Evolutionary conservation across 2,888 invertebrate genomes (phyloP), one percentile per base, ranked within the genome.

Genomic region (Acanthopleura granulata): DNA sequence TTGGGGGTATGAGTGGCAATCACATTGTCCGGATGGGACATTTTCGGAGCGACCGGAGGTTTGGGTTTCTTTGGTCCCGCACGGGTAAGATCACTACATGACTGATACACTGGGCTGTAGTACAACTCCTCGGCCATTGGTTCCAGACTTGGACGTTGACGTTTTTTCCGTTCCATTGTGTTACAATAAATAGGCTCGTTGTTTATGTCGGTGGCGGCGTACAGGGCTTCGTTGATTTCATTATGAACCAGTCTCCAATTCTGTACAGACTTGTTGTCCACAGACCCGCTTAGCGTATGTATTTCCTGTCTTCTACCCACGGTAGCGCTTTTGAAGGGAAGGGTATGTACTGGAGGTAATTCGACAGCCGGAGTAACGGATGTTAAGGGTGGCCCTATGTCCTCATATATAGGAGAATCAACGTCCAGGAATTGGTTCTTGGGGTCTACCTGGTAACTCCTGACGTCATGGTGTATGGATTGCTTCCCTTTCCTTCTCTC

Each of bases 81-180:
- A 4, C 22, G 18, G 22, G n/a, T 57, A 57, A n/a, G 18, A 57
- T 57, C 57, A 6, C 40, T 9, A 57, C 57, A 57, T 4, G 57
- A 57, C 18, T 57, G 57, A 57, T 57, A 57, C 18, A 57, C 57
- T n/a, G 57, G 57, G 12, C 57, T 57, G 57, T 57, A 57, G 57
- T 57, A 57, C 57, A 57, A 12, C 57, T 57, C 57, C 22, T 57
- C 57, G 3, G 22, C 57, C 57, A 57, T 57, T 57, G 57, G 57
- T 57, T 57, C 57, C 12, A 57, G 18, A 4, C 4, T 57, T n/a
- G 57, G 57, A 57, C 57, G 57, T 22, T n/a, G 57, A 12, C 57
- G 57, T 57, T 57, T 57, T n/a, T 18, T 18, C 18, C 57, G 57
- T n/a, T 57, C 57, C 22, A 57, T n/a, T 57, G 57, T 57, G 22